These are phyloP conservation scores for Ecdyonurus torrentis DNA, from an alignment of 2,888 invertebrate genomes.

Conservation along the genomic window DNA sequence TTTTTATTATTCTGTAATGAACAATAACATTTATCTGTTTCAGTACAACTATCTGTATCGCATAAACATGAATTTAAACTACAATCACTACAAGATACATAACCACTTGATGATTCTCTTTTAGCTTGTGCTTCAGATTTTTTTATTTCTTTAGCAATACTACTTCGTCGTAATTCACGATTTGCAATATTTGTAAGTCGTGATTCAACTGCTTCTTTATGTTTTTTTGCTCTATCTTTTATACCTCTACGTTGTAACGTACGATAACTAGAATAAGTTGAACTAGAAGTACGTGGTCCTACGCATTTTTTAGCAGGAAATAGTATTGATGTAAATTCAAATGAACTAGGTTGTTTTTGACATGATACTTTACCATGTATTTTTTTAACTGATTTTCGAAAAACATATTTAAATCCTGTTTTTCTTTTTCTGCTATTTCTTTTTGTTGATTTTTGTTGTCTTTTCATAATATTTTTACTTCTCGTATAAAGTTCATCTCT, in stretches of 20 bases:
- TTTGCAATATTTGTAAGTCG: neutral
- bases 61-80: slow-evolving; percentile 53
- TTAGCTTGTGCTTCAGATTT: neutral
- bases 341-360: slow-evolving; percentile 11
- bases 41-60: slow-evolving; percentile 73
- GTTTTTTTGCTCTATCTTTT: neutral
- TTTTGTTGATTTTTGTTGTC: slow-evolving; percentile 52
- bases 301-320: slow-evolving; percentile 20
- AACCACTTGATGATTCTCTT: slow-evolving; percentile 38
- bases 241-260: slow-evolving; percentile 3
- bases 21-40: slow-evolving; percentile 79
- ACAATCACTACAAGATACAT: slow-evolving; percentile 79
- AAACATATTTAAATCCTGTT: slow-evolving; percentile 42
- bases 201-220: neutral
- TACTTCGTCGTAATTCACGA: neutral
- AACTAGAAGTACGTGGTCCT: neutral
- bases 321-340: slow-evolving; percentile 28
- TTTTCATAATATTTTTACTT: slow-evolving; percentile 76
- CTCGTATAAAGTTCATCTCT: slow-evolving; percentile 82
- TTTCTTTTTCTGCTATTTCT: slow-evolving; percentile 33
- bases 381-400: slow-evolving; percentile 32
- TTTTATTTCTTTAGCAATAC: neutral
- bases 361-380: slow-evolving; percentile 3
- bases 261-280: neutral
- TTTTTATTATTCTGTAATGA: slow-evolving; percentile 19